These are phyloP conservation scores for Luidia sarsii DNA, from an alignment of 53 echinoderm and acorn worm genomes.

Conservation along the genomic window DNA sequence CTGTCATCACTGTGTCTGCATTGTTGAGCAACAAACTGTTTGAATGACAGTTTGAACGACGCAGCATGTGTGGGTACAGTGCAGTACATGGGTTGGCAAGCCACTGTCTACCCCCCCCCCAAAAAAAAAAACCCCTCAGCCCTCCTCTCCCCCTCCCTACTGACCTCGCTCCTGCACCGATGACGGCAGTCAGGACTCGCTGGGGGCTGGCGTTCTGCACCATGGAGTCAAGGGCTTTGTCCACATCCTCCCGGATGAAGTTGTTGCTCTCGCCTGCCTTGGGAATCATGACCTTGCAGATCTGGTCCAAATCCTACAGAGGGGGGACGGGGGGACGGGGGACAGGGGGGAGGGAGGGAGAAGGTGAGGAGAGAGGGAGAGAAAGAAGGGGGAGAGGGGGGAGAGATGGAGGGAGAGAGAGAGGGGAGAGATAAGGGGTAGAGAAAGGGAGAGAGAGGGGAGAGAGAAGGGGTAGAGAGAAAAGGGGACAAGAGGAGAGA, in stretches of 20 bases:
- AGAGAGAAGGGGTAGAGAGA: too few species aligned
- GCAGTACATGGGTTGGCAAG: not conserved
- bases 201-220: constrained; percentile 85
- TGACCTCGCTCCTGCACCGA: constrained; percentile 81
- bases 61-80: too few species aligned
- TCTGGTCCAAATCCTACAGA: constrained; percentile 87
- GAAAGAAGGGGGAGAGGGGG: not conserved
- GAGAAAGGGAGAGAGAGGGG: too few species aligned
- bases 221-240: constrained; percentile 83
- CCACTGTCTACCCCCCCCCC: not conserved
- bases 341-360: too few species aligned
- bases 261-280: constrained; percentile 86
- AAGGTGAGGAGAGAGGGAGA: not conserved
- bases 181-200: constrained; percentile 71
- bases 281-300: constrained; percentile 84
- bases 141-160: too few species aligned
- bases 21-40: too few species aligned
- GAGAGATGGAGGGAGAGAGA: not conserved
- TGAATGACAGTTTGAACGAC: too few species aligned
- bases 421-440: too few species aligned
- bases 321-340: not conserved
- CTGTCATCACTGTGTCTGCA: too few species aligned
- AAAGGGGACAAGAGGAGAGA: too few species aligned
- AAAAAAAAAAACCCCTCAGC: too few species aligned
- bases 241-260: constrained; percentile 91